Evolutionary conservation across 2,113 vertebrate species (phyloP).

Genomic region (Carettochelys insculpta): DNA sequence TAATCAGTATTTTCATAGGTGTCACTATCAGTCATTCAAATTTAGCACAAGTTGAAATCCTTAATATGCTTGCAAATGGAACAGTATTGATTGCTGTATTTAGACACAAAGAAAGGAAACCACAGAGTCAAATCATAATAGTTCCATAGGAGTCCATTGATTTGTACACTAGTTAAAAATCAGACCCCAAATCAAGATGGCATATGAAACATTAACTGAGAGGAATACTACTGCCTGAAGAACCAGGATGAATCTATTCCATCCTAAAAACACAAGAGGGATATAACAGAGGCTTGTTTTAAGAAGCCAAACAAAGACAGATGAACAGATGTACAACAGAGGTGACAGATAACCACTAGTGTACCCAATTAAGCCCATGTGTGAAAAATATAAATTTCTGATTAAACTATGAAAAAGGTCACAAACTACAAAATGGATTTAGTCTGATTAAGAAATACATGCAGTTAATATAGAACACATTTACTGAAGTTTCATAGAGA

Average conservation of each 20-base stretch:
- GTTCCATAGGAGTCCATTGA: neutral
- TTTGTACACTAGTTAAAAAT: neutral
- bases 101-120: neutral
- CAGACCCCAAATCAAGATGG: neutral
- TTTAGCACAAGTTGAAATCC: neutral
- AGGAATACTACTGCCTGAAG: neutral
- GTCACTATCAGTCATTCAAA: neutral
- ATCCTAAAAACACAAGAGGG: neutral
- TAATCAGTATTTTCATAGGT: neutral
- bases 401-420: neutral
- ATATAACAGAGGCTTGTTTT: fast-evolving
- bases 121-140: neutral
- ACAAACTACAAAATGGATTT: constrained; percentile 48
- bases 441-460: constrained; percentile 68
- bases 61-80: neutral
- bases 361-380: neutral
- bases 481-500: constrained; percentile 59
- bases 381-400: fast-evolving
- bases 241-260: neutral
- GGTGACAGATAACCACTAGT: neutral
- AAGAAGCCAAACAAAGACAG: neutral
- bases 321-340: neutral
- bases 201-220: neutral
- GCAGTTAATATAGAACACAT: constrained; percentile 59
- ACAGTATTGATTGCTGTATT: neutral